Evolutionary conservation across 1,140 invertebrate genomes (phyloP).

Genomic region (Portunus trituberculatus): DNA sequence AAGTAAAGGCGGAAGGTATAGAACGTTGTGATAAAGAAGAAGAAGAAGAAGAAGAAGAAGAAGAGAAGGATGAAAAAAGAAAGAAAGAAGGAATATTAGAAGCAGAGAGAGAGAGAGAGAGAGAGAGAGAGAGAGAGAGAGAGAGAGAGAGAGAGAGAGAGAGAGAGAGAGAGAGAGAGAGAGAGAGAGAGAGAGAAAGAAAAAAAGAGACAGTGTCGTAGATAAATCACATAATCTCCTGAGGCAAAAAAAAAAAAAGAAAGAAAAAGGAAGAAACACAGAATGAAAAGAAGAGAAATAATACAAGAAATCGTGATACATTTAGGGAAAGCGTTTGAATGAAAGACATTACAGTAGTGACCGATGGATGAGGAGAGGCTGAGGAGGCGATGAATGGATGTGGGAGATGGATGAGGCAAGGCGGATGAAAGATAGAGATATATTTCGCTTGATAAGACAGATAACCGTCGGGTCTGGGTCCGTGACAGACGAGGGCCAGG

Average conservation of each 20-base stretch:
- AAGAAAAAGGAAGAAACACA: neutral
- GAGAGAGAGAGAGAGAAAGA: neutral
- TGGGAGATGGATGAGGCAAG: neutral
- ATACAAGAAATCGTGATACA: neutral
- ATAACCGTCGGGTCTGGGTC: neutral
- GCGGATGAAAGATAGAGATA: slow-evolving; percentile 15
- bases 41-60: neutral
- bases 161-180: neutral
- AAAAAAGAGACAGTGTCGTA: neutral
- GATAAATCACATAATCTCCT: too few relatives aligned
- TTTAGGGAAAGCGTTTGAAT: neutral
- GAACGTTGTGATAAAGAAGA: too few relatives aligned
- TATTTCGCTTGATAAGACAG: slow-evolving; percentile 23
- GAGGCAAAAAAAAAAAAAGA: too few relatives aligned
- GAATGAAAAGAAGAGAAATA: too few relatives aligned
- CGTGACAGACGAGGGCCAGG: neutral
- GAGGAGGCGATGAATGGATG: neutral
- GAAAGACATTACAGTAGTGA: neutral
- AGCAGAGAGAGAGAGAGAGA: neutral
- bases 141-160: neutral
- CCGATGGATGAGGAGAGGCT: neutral
- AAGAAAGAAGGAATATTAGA: neutral
- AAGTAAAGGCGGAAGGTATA: too few relatives aligned
- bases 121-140: neutral
- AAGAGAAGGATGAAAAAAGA: neutral